Percentiles rank a stretch among this genome's conserved stretches.
These are phyloP conservation scores for Hedychridium roseum DNA, from an alignment of 2,888 invertebrate species.

Conservation along the genomic window DNA sequence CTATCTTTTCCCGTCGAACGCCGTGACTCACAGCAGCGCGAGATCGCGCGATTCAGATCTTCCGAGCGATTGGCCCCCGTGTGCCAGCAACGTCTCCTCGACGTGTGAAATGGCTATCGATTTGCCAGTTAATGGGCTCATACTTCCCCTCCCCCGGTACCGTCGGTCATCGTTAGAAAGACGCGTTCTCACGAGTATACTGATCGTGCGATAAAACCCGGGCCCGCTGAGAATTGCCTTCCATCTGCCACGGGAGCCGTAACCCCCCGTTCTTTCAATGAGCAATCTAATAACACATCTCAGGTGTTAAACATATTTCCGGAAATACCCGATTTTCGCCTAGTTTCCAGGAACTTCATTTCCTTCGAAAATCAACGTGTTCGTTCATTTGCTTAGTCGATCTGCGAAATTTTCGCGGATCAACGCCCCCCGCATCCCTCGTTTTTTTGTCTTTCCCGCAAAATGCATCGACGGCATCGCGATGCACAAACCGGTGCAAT, in stretches of 20 bases:
- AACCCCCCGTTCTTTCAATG: no score
- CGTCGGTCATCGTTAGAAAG: constrained; percentile 15
- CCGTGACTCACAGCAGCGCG: constrained; percentile 30
- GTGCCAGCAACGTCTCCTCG: neutral
- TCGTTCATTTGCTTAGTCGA: no score
- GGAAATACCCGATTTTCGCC: neutral
- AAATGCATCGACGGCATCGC: no score
- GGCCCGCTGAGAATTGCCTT: no score
- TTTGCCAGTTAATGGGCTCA: constrained; percentile 13
- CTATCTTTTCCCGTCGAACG: constrained; percentile 29
- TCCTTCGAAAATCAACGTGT: constrained; percentile 19
- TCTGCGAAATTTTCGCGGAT: no score
- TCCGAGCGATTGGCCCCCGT: constrained; percentile 15
- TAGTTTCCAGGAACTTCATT: constrained; percentile 15
- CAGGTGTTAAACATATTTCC: neutral
- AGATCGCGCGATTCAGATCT: constrained; percentile 19
- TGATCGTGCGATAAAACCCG: no score
- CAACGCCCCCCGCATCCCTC: no score
- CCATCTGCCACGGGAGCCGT: no score
- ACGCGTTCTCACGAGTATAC: constrained; percentile 9
- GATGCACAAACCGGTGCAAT: no score
- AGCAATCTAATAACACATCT: no score
- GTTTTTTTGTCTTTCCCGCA: no score
- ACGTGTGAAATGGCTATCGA: constrained; percentile 35
- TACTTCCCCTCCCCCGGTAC: neutral